These are phyloP conservation scores for Nycticorax nycticorax DNA, from an alignment of 2,113 vertebrate species.

Conservation along the genomic window DNA sequence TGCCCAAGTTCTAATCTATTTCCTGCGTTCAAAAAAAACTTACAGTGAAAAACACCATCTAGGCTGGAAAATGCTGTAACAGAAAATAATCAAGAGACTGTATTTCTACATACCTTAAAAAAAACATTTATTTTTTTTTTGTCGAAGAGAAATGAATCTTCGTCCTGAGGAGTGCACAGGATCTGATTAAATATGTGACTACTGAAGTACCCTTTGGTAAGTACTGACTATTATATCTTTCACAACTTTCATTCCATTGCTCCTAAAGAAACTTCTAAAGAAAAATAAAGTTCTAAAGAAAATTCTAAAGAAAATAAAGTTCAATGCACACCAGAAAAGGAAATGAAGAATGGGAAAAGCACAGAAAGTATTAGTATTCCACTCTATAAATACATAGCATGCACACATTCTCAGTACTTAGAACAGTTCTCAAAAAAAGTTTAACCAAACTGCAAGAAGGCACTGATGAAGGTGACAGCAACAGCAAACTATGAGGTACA, in stretches of 20 bases:
- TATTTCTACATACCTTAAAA: neutral
- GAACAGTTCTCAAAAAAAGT: neutral
- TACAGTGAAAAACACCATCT: neutral
- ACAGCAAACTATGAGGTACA: neutral
- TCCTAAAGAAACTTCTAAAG: neutral
- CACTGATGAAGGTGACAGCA: neutral
- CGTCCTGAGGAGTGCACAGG: neutral
- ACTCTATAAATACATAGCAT: neutral
- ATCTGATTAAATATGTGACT: neutral
- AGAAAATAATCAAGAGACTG: neutral
- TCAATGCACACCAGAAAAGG: neutral
- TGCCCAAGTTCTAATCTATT: neutral
- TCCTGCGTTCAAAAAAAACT: neutral
- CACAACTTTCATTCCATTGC: neutral
- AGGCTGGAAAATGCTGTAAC: neutral
- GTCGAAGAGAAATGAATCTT: neutral
- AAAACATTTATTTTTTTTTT: rapidly evolving
- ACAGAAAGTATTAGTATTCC: neutral
- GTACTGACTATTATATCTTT: neutral
- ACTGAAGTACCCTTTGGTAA: neutral
- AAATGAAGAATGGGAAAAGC: neutral
- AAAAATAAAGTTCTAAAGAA: neutral
- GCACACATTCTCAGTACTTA: neutral
- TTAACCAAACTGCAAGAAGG: neutral
- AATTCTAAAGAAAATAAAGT: neutral